Evolutionary conservation across 2,888 invertebrate genomes (phyloP).

Genomic region (Orthosia cruda): DNA sequence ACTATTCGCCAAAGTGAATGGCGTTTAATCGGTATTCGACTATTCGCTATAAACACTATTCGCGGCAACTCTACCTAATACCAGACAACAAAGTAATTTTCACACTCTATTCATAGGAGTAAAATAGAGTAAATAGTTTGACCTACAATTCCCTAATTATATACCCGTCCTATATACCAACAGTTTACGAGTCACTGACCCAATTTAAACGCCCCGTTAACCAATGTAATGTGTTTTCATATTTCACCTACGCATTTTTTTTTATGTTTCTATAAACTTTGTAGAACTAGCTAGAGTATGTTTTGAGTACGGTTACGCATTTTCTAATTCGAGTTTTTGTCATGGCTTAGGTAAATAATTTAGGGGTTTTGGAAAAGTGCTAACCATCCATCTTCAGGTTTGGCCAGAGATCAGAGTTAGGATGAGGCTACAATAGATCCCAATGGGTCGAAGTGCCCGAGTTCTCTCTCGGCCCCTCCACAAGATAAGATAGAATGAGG

Average conservation of each 20-base stretch:
- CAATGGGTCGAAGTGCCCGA: too few relatives aligned
- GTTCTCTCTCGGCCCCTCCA: too few relatives aligned
- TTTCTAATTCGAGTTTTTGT: neutral
- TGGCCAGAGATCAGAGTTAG: too few relatives aligned
- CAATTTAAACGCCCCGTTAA: constrained; percentile 21
- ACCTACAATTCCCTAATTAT: constrained; percentile 8
- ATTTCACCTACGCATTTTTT: constrained; percentile 1
- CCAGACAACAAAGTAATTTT: neutral
- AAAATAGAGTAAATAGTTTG: constrained; percentile 16
- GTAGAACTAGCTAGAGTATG: too few relatives aligned
- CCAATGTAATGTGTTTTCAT: constrained; percentile 12
- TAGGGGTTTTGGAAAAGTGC: too few relatives aligned
- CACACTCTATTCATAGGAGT: neutral
- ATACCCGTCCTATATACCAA: constrained; percentile 21
- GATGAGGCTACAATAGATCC: too few relatives aligned
- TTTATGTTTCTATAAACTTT: neutral
- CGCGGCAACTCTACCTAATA: too few relatives aligned
- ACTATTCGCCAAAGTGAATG: too few relatives aligned
- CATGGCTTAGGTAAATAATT: neutral
- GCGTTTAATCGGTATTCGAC: too few relatives aligned
- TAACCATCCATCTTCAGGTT: too few relatives aligned
- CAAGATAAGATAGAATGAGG: too few relatives aligned
- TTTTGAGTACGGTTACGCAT: neutral
- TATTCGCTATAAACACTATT: too few relatives aligned
- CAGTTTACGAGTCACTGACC: constrained; percentile 34